Conservation (phyloP, 2,888 invertebrate genomes). For the Hydropsyche betteni region DNA sequence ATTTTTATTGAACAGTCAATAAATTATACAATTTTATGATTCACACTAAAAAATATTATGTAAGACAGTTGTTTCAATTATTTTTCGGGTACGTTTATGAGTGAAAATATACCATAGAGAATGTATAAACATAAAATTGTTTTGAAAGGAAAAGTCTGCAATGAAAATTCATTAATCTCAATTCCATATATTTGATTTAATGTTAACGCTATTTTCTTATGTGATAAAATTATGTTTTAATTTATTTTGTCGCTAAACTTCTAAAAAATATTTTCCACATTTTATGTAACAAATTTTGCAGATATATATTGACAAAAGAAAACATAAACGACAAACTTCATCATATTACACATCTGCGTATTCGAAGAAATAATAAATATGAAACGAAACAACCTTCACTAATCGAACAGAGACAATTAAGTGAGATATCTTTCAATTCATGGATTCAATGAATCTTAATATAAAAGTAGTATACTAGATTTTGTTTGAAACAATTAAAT, state of each 20-base stretch:
- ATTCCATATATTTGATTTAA: slow-evolving; percentile 2
- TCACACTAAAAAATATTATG: neutral
- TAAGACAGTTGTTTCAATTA: neutral
- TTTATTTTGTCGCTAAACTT: neutral
- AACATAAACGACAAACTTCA: too few relatives aligned
- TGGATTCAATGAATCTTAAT: too few relatives aligned
- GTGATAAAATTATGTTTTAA: neutral
- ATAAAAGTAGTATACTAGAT: too few relatives aligned
- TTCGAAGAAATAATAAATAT: too few relatives aligned
- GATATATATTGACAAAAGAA: too few relatives aligned
- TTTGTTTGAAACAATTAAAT: too few relatives aligned
- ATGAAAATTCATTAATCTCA: neutral
- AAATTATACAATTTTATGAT: neutral
- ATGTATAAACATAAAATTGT: too few relatives aligned
- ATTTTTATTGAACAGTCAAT: too few relatives aligned
- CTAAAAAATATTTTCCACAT: neutral
- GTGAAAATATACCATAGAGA: neutral
- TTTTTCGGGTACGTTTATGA: neutral
- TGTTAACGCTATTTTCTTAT: neutral
- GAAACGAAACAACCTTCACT: too few relatives aligned
- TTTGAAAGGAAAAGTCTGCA: neutral
- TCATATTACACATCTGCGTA: too few relatives aligned
- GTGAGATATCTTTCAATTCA: too few relatives aligned
- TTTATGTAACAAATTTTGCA: neutral
- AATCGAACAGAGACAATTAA: too few relatives aligned